Base-by-base conservation (phyloP, 92 coral and sea anemone genomes). In the Siderastrea radians region DNA sequence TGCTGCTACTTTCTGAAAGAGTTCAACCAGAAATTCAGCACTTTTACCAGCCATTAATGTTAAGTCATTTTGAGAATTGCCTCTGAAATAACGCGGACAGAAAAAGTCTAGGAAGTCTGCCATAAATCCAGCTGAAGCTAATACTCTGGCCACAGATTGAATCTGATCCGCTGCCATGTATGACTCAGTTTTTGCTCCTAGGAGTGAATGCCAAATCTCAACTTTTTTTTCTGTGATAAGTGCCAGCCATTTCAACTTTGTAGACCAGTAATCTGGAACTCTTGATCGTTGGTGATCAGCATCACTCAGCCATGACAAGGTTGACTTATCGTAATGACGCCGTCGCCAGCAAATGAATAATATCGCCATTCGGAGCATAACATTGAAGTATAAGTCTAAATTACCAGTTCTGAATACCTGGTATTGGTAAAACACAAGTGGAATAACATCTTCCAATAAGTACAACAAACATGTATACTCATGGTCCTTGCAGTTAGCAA, bases 141-240 rank as follows among this genome's bases (percentile, higher is more conserved):
- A 26, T 26, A 26, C 38, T 26, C 38, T 26, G 38, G 38, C 38
- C 38, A 26, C 38, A 26, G 38, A 26, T 26, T 26, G 38, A 26
- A 26, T 26, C 38, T 26, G 38, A 26, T 26, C 38, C 38, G 38
- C 38, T 26, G 38, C 38, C 38, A 26, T 26, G 38, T 26, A 26
- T 26, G 38, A 26, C 38, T 26, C 38, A 26, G 38, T 26, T 26
- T 26, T 26, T 26, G 38, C 38, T 26, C 38, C 0, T 26, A 26
- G 38, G 38, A 26, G 38, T 26, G 89, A 87, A 46, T 87, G 94
- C 82, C 88, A 91, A 51, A 87, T 81, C 61, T 83, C 93, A 6
- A 90, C 81, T 54, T 91, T 91, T 62, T 84, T 76, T 68, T 91
- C 94, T 74, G 74, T 54, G 14, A 91, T 59, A 15, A 91, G 58